A percentile compares a stretch with the other conserved stretches of the same genome.
phyloP scores from a whole-genome alignment of 1,140 invertebrate species.

The Metopolophium dirhodum region DNA sequence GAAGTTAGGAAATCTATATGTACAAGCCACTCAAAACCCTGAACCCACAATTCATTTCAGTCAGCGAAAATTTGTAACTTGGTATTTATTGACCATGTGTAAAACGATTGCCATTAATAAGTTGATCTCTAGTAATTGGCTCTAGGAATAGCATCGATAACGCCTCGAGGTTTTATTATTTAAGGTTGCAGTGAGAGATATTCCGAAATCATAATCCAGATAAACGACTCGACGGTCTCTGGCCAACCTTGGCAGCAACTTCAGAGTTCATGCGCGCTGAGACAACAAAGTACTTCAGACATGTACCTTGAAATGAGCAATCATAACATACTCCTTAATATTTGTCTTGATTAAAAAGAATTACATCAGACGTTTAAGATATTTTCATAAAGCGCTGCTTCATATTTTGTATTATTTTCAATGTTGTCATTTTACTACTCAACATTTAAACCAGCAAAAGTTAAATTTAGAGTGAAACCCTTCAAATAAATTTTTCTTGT shows the following conservation, averaged over 20 bases:
- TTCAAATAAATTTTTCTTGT: background rate
- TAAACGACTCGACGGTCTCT: slow-evolving; percentile 29
- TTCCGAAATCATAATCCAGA: slow-evolving; percentile 40
- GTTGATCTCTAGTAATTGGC: slow-evolving; percentile 26
- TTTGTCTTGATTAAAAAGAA: background rate
- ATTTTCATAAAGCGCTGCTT: background rate
- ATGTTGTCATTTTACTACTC: background rate
- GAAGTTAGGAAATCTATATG: background rate
- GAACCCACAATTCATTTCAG: background rate
- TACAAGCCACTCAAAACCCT: background rate
- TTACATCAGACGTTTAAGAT: background rate
- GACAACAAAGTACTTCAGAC: slow-evolving; percentile 49
- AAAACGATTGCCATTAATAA: slow-evolving; percentile 6
- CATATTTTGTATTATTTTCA: background rate
- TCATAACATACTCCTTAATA: background rate
- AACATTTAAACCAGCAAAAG: background rate
- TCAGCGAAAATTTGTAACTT: background rate
- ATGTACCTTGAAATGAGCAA: slow-evolving; percentile 45
- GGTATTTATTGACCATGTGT: slow-evolving; percentile 2
- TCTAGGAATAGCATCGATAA: slow-evolving; percentile 25
- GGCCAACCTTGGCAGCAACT: slow-evolving; percentile 21
- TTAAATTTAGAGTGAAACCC: background rate
- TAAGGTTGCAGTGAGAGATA: slow-evolving; percentile 25
- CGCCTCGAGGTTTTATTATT: slow-evolving; percentile 46
- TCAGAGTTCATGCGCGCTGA: slow-evolving; percentile 40